These are phyloP conservation scores for Pantherophis guttatus DNA, from an alignment of 2,113 vertebrate genomes.

Conservation along the genomic window DNA sequence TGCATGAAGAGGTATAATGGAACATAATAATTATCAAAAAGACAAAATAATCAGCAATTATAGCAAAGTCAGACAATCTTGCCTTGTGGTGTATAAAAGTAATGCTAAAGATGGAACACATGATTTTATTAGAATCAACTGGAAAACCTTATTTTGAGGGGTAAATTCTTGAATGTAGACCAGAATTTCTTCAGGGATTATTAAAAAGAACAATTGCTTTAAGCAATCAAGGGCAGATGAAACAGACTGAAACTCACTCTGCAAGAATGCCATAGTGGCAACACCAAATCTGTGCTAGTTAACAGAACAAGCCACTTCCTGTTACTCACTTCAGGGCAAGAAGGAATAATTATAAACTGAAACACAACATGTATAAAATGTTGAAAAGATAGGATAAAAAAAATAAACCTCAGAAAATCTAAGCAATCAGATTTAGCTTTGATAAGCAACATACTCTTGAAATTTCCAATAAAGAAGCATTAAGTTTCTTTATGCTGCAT, in stretches of 20 bases:
- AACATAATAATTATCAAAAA: not conserved
- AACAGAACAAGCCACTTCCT: conserved; percentile 51
- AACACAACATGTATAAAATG: not conserved
- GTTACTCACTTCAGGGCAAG: conserved; percentile 58
- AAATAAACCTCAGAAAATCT: not conserved
- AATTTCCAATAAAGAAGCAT: not conserved
- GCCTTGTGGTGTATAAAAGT: not conserved
- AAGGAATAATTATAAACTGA: not conserved
- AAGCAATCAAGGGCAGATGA: conserved; percentile 25
- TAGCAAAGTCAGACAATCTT: not conserved
- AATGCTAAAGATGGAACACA: not conserved
- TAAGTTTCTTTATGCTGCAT: not conserved
- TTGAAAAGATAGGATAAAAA: not conserved
- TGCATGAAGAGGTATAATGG: not conserved
- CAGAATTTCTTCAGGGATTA: not conserved
- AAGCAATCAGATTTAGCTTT: not conserved
- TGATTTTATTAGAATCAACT: not conserved
- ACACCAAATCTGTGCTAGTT: conserved; percentile 28
- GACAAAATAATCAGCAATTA: not conserved
- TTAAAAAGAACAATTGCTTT: not conserved
- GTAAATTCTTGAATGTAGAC: not conserved
- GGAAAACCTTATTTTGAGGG: not conserved
- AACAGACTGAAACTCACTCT: conserved; percentile 31
- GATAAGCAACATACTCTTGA: not conserved
- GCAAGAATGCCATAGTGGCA: conserved; percentile 38